Evolutionary conservation across 2,888 invertebrate genomes (phyloP), one percentile per base, ranked within the genome.

Genomic region (Argyresthia goedartella): DNA sequence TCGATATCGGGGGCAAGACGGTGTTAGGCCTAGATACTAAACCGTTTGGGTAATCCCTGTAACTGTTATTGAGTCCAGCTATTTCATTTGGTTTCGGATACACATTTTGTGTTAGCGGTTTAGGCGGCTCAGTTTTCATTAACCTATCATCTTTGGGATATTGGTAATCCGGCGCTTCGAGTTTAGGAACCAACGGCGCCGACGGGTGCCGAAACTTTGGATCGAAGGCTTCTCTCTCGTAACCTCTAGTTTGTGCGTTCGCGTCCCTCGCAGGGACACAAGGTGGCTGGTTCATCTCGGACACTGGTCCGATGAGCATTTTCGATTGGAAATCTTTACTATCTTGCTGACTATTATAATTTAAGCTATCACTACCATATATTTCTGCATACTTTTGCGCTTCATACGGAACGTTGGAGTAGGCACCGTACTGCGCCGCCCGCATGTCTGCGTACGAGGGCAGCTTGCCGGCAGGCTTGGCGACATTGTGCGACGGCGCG

Each of bases 291-390:
- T 87, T 87, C 66, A 80, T 80, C 64, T 86, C 85, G 52, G 87
- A 87, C 59, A 87, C 87, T 63, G 87, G 87, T 71, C 88, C 88
- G 63, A 88, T 82, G 54, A 86, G 78, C 86, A 88, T 88, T 71
- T 86, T 87, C 36, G 85, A 82, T 65, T 88, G 88, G 66, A 88
- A 88, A 71, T 88, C 87, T 76, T 88, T 88, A 71, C 72, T 88
- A 69, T 88, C 87, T n/a, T n/a, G n/a, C 69, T 76, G 76, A 73
- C 65, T 79, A 52, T 53, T 53, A 72, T 74, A 87, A 76, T 67
- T 71, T 73, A 80, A 76, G 76, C 70, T 84, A 74, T 87, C 86
- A 60, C 68, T 84, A 74, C 72, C 67, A 63, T 85, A 87, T 62
- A 73, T 65, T 71, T 87, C 86, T 69, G 81, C 73, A 72, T 78